Base-by-base conservation (phyloP, 2,113 vertebrate species). In the Malurus alboscapulatus region DNA sequence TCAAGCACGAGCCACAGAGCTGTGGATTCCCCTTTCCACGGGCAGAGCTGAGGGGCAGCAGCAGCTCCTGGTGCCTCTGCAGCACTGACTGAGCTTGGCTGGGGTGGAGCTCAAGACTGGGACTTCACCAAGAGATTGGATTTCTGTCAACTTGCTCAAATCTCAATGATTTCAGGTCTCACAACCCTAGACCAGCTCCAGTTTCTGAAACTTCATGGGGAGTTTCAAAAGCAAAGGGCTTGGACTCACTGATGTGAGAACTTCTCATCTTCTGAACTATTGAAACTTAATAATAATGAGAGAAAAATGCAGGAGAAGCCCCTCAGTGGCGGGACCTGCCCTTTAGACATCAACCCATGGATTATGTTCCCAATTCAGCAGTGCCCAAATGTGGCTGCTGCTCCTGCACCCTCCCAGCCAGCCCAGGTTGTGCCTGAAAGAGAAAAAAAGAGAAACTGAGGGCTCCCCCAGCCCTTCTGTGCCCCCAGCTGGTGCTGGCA, bases 341-440 rank as follows among this genome's bases (percentile, higher is more conserved):
- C 38, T 54, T 48, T 6, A 30, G 44, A 9, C 40, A 19, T 4
- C 78, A 18, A 5, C 44, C 24, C 3, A 0, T 3, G 19, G 38
- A 12, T 4, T 0, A 12, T 8, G 27, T 7, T 48, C 44, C 10
- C n/a, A 45, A 29, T 4, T 57, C 59, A 54, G 88, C 29, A 29
- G 38, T 0, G 0, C 67, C 51, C 5, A 2, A 22, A 32, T 0
- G 40, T 2, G 21, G 61, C 59, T 25, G 72, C 67, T 57, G 80
- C 66, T 44, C 54, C 87, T 3, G 1, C 45, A 32, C 8, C 68
- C 48, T 21, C 57, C 8, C 3, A 19, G 68, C 24, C 90, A 57
- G 50, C 73, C 53, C 84, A 1, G 3, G 9, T 19, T 2, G 0
- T 45, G 69, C 34, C 62, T 48, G 63, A 26, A 36, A 36, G 30